Conservation (phyloP, 2,888 invertebrate genomes). For the Phaedon cochleariae region DNA sequence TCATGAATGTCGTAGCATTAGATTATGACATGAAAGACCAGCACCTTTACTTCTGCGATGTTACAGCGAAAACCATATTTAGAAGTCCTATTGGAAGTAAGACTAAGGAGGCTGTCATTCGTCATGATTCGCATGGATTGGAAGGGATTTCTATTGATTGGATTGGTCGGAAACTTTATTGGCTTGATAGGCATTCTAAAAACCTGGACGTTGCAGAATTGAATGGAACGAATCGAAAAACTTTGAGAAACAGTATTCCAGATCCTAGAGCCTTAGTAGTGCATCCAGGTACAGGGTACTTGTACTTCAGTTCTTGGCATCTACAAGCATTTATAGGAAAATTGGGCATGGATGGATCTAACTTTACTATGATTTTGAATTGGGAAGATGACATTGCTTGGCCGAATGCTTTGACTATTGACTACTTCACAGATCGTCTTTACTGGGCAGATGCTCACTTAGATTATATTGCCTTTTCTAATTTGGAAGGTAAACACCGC, state of each 20-base stretch:
- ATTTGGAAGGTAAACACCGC: slow-evolving; percentile 89
- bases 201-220: slow-evolving; percentile 95
- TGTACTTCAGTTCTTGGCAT: slow-evolving; percentile 98
- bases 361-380: slow-evolving; percentile 85
- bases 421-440: slow-evolving; percentile 93
- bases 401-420: slow-evolving; percentile 97
- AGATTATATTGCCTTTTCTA: slow-evolving; percentile 95
- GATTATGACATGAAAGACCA: slow-evolving; percentile 89
- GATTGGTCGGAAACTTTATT: slow-evolving; percentile 95
- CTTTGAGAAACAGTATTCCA: slow-evolving; percentile 85
- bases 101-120: slow-evolving; percentile 80
- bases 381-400: slow-evolving; percentile 96
- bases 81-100: slow-evolving; percentile 70
- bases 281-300: slow-evolving; percentile 91
- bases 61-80: slow-evolving; percentile 93
- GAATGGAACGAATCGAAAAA: slow-evolving; percentile 90
- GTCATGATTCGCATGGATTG: slow-evolving; percentile 94
- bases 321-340: slow-evolving; percentile 95
- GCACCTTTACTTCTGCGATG: slow-evolving; percentile 95
- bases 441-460: slow-evolving; percentile 99
- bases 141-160: slow-evolving; percentile 98
- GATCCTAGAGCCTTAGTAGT: slow-evolving; percentile 95
- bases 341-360: slow-evolving; percentile 96
- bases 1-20: slow-evolving; percentile 95
- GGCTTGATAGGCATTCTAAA: slow-evolving; percentile 95